phyloP scores from a whole-genome alignment of 1,140 invertebrate species.

The Harpegnathos saltator region DNA sequence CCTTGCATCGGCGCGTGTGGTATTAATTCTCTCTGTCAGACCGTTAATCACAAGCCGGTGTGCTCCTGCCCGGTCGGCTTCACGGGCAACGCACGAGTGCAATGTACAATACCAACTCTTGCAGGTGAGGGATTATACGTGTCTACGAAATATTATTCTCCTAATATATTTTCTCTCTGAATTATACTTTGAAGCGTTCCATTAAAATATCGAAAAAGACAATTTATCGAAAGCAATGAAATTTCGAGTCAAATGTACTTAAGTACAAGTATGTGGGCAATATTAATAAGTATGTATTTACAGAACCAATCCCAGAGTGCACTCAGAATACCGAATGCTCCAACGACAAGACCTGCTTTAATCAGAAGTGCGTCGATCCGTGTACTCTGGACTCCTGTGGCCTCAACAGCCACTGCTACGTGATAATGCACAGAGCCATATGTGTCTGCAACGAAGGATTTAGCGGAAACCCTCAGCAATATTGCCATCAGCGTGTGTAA shows the following conservation, averaged over 20 bases:
- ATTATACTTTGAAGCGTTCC: neutral
- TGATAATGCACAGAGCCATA: constrained; percentile 92
- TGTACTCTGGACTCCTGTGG: constrained; percentile 91
- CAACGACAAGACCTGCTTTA: constrained; percentile 93
- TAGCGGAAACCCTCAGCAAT: constrained; percentile 93
- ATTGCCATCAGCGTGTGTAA: constrained; percentile 90
- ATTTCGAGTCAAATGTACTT: neutral
- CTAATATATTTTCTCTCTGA: constrained; percentile 12
- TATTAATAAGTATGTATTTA: constrained; percentile 52
- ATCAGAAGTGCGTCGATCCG: constrained; percentile 92
- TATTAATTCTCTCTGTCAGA: constrained; percentile 93
- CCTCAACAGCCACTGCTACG: constrained; percentile 92
- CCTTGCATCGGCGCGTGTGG: constrained; percentile 94
- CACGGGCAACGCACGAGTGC: constrained; percentile 92
- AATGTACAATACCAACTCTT: constrained; percentile 86
- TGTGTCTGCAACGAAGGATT: constrained; percentile 94
- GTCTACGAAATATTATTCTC: constrained; percentile 5
- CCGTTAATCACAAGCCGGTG: constrained; percentile 92
- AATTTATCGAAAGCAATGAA: neutral
- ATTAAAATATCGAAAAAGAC: neutral
- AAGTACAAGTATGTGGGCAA: neutral
- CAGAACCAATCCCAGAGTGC: constrained; percentile 91
- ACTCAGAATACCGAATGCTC: constrained; percentile 92
- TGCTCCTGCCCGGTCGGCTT: constrained; percentile 93
- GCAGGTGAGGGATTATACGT: constrained; percentile 71